A percentile compares a stretch with the other conserved stretches of the same genome.
Evolutionary conservation across 2,888 invertebrate genomes (phyloP).

Genomic region (Sinhomidia bicolor): DNA sequence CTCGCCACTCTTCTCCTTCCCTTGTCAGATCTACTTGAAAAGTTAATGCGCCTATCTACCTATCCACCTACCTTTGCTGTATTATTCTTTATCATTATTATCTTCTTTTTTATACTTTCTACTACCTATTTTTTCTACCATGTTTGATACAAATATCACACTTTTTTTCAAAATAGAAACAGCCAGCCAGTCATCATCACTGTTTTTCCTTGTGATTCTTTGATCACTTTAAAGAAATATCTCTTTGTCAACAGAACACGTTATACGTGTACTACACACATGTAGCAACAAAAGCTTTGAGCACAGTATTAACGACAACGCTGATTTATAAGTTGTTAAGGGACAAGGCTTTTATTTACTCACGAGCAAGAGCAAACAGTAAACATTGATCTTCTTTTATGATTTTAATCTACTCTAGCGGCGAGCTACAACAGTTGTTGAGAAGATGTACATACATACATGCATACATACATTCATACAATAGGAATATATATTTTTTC

Average conservation of each 20-base stretch:
- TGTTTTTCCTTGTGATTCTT: background rate
- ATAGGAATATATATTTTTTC: no score
- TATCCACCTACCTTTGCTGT: background rate
- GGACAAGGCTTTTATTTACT: no score
- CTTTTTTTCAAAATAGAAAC: background rate
- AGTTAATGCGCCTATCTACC: slow-evolving; percentile 20
- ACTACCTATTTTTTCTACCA: background rate
- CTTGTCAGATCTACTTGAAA: slow-evolving; percentile 36
- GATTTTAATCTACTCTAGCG: no score
- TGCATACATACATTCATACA: no score
- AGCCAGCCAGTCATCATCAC: background rate
- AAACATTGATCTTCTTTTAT: no score
- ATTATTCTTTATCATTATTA: background rate
- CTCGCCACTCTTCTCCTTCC: background rate
- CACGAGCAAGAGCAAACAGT: no score
- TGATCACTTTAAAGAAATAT: slow-evolving; percentile 1
- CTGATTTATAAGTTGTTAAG: no score
- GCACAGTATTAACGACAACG: background rate
- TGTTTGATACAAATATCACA: background rate
- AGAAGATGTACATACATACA: no score
- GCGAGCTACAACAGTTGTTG: no score
- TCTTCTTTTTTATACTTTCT: background rate
- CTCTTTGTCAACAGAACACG: slow-evolving; percentile 2
- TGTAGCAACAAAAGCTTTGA: no score
- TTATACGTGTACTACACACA: background rate